Percentiles rank a stretch among this genome's conserved stretches.
Conservation (phyloP, 23 tunicate genomes). For the Styela clava region DNA sequence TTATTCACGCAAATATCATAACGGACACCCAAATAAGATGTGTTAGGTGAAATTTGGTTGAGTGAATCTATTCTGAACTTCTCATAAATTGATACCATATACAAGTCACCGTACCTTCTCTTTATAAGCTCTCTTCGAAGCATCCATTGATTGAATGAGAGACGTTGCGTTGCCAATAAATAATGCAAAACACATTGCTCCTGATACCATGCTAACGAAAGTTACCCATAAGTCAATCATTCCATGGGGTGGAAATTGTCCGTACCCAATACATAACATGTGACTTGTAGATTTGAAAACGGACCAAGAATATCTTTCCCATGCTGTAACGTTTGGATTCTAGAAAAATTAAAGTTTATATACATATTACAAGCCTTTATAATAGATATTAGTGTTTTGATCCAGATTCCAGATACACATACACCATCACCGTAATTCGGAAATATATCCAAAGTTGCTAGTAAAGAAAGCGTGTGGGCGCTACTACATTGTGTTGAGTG, state of each 20-base stretch:
- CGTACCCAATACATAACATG: conserved; percentile 99
- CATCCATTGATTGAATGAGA: conserved; percentile 91
- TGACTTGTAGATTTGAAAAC: conserved; percentile 93
- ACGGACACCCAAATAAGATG: no score
- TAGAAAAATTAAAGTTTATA: conserved; percentile 23
- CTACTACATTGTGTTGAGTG: no score
- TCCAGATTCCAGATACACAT: no score
- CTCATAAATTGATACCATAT: no score
- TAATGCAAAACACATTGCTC: conserved; percentile 94
- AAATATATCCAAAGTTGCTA: no score
- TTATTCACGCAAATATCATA: no score
- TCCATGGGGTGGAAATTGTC: conserved; percentile 73
- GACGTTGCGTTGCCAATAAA: conserved; percentile 94
- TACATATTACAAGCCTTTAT: not conserved
- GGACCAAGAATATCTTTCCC: conserved; percentile 97
- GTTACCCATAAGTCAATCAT: conserved; percentile 86
- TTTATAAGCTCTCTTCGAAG: conserved; percentile 85
- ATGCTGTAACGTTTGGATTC: conserved; percentile 57
- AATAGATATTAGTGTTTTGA: no score
- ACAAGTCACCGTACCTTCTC: no score
- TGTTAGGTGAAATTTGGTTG: no score
- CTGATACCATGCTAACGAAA: conserved; percentile 81
- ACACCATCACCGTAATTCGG: no score
- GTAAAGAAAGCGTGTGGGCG: no score
- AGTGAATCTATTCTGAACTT: no score